Conservation (phyloP, 2,113 vertebrate species). For the Corythoichthys haematopterus region DNA sequence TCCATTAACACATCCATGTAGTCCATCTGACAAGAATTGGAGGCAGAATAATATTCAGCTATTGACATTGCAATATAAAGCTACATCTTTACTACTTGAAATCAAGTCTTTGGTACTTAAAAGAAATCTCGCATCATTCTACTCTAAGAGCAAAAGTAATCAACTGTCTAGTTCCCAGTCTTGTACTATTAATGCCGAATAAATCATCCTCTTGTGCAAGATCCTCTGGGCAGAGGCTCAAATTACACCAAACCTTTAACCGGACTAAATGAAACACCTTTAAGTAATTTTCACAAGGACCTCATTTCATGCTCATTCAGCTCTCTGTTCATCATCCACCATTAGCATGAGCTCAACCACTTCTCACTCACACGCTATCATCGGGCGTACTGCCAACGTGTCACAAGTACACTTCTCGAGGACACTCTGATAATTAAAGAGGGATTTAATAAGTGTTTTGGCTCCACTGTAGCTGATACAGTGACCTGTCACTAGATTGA, state of each 20-base stretch:
- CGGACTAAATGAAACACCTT: constrained; percentile 49
- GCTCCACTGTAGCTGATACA: constrained; percentile 48
- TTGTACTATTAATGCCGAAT: constrained; percentile 23
- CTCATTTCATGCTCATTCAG: constrained; percentile 48
- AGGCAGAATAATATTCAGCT: neutral
- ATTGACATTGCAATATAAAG: neutral
- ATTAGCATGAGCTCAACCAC: constrained; percentile 37
- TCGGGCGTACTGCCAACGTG: constrained; percentile 51
- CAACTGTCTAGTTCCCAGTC: constrained; percentile 32
- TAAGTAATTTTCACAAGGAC: constrained; percentile 42
- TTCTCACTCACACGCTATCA: constrained; percentile 49
- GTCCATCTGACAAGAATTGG: constrained; percentile 4
- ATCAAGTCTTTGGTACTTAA: neutral
- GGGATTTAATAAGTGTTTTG: constrained; percentile 62
- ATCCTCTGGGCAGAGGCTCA: constrained; percentile 33
- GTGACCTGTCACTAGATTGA: constrained; percentile 62
- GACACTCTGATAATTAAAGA: constrained; percentile 65
- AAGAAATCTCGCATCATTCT: neutral
- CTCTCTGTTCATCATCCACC: constrained; percentile 51
- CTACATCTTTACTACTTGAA: neutral
- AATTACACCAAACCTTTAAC: constrained; percentile 41
- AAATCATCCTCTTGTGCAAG: constrained; percentile 43
- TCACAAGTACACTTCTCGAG: constrained; percentile 63
- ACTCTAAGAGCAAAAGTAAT: constrained; percentile 12
- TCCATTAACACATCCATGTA: neutral